These are phyloP conservation scores for Drosophila nigromelanica DNA, from an alignment of 1,140 invertebrate genomes.

Conservation along the genomic window DNA sequence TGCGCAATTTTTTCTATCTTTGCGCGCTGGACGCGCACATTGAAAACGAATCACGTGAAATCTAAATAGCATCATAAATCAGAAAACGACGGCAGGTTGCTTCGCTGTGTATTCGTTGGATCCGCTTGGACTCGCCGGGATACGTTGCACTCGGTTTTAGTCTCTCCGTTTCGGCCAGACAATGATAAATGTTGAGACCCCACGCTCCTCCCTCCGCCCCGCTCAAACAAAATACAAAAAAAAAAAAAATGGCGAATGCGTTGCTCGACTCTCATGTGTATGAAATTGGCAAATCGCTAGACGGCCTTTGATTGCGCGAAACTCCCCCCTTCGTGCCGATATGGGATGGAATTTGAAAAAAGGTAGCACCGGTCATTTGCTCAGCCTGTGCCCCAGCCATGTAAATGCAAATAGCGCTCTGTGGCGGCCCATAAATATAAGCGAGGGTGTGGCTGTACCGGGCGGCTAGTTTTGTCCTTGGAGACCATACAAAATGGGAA, in stretches of 20 bases:
- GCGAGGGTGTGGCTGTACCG: slow-evolving; percentile 55
- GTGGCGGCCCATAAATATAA: slow-evolving; percentile 67
- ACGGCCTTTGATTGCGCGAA: slow-evolving; percentile 76
- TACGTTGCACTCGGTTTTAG: slow-evolving; percentile 60
- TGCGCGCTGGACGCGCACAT: slow-evolving; percentile 66
- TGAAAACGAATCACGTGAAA: slow-evolving; percentile 81
- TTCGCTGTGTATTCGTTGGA: slow-evolving; percentile 59
- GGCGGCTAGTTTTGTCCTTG: slow-evolving; percentile 69
- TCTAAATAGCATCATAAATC: slow-evolving; percentile 82
- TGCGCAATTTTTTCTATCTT: slow-evolving; percentile 76
- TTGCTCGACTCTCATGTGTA: slow-evolving; percentile 71
- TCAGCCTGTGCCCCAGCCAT: slow-evolving; percentile 59
- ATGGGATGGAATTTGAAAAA: neutral
- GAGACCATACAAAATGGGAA: slow-evolving; percentile 46
- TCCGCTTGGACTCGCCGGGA: slow-evolving; percentile 54
- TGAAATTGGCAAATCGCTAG: slow-evolving; percentile 80
- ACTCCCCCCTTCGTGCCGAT: neutral
- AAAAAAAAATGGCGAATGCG: slow-evolving; percentile 64
- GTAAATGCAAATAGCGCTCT: slow-evolving; percentile 65
- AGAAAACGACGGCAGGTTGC: slow-evolving; percentile 80
- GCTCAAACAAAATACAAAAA: neutral
- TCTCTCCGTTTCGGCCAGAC: slow-evolving; percentile 57
- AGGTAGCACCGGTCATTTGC: slow-evolving; percentile 68
- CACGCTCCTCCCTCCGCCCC: neutral
- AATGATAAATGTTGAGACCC: slow-evolving; percentile 70